These are phyloP conservation scores for Octodon degus DNA, from an alignment of 2,113 vertebrate genomes.

Conservation along the genomic window DNA sequence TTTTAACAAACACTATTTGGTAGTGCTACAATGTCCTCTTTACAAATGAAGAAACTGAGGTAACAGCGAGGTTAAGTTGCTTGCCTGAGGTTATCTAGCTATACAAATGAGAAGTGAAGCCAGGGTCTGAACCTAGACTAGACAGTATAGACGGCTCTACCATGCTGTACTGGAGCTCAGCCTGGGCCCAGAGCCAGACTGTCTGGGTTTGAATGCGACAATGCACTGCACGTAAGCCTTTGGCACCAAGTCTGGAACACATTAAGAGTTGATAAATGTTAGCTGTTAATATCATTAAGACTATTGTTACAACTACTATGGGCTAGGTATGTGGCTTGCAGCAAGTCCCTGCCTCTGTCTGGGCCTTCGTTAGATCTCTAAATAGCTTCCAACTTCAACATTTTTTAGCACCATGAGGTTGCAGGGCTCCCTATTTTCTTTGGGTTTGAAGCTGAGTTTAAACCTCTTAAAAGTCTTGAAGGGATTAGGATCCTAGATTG, in stretches of 20 bases:
- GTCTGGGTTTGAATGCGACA: slow-evolving; percentile 76
- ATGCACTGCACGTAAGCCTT: slow-evolving; percentile 63
- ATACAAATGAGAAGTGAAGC: neutral
- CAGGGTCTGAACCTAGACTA: slow-evolving; percentile 51
- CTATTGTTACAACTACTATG: slow-evolving; percentile 61
- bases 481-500: slow-evolving; percentile 6
- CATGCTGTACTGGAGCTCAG: slow-evolving; percentile 23
- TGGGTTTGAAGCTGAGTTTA: slow-evolving; percentile 30
- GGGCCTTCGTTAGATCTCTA: slow-evolving; percentile 45
- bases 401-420: slow-evolving; percentile 11
- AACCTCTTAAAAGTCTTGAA: slow-evolving; percentile 58
- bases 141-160: neutral
- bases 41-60: neutral
- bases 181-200: slow-evolving; percentile 74
- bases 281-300: slow-evolving; percentile 80
- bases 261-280: slow-evolving; percentile 78
- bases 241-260: slow-evolving; percentile 78
- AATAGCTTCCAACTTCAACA: slow-evolving; percentile 60
- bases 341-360: slow-evolving; percentile 64
- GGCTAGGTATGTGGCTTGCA: slow-evolving; percentile 50
- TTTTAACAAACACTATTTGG: neutral
- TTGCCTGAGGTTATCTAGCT: neutral
- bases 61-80: neutral
- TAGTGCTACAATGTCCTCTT: neutral
- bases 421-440: slow-evolving; percentile 31